A percentile compares a stretch with the other conserved stretches of the same genome.
Evolutionary conservation across 2,888 invertebrate genomes (phyloP).

Genomic region (Xylocampa areola): DNA sequence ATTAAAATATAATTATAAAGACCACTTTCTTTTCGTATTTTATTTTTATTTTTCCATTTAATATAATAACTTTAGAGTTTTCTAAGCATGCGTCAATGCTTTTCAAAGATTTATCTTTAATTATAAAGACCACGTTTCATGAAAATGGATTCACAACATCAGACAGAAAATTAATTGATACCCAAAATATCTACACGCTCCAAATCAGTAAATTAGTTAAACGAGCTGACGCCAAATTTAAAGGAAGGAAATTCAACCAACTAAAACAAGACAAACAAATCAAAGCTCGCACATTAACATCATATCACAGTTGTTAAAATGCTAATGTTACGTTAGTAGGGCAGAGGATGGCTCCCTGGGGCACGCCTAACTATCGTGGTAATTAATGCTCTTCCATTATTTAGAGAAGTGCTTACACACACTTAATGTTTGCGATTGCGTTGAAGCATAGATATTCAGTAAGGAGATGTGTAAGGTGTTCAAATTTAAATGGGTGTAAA

Average conservation of each 20-base stretch:
- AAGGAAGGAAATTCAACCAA: slow-evolving; percentile 50
- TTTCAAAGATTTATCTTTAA: too few relatives aligned
- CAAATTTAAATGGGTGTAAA: neutral
- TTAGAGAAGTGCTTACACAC: slow-evolving; percentile 60
- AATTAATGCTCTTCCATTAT: slow-evolving; percentile 65
- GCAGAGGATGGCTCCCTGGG: slow-evolving; percentile 59
- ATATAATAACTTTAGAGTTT: too few relatives aligned
- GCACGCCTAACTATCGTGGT: slow-evolving; percentile 53
- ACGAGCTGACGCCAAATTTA: slow-evolving; percentile 39
- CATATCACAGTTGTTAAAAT: slow-evolving; percentile 59
- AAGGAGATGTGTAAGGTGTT: slow-evolving; percentile 10
- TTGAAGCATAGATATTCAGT: slow-evolving; percentile 19
- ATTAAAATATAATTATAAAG: too few relatives aligned
- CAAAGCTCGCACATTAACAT: slow-evolving; percentile 54
- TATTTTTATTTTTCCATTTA: too few relatives aligned
- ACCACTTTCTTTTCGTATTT: too few relatives aligned
- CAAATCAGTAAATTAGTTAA: slow-evolving; percentile 26
- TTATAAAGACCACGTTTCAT: too few relatives aligned
- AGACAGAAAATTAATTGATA: slow-evolving; percentile 21
- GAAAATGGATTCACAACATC: too few relatives aligned
- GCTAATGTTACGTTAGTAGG: slow-evolving; percentile 54
- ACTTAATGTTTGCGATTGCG: slow-evolving; percentile 51
- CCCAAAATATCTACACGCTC: slow-evolving; percentile 13
- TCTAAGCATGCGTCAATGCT: too few relatives aligned
- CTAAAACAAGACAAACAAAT: slow-evolving; percentile 57